phyloP scores from a whole-genome alignment of 2,113 vertebrate genomes.

The Tenrec ecaudatus region DNA sequence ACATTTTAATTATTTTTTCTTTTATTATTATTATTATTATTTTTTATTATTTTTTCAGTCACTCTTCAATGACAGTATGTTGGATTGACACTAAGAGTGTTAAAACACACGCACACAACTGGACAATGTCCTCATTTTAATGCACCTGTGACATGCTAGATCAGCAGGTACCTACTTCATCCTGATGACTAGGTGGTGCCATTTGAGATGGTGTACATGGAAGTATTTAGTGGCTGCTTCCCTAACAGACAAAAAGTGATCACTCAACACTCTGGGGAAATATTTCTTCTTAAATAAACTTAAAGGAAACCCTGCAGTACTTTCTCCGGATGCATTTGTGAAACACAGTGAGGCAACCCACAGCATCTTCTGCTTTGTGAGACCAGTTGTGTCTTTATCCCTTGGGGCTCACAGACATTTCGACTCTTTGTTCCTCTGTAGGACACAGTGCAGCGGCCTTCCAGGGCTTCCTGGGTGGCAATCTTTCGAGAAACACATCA shows the following conservation, averaged over 20 bases:
- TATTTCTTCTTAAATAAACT: constrained; percentile 37
- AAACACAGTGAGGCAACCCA: background rate
- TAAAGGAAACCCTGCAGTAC: too few relatives aligned
- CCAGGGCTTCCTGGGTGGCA: background rate
- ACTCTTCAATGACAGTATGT: too few relatives aligned
- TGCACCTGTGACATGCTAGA: background rate
- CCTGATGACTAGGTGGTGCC: background rate
- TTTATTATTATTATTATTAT: too few relatives aligned
- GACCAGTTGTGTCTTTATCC: background rate
- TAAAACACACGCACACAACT: background rate
- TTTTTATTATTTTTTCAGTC: too few relatives aligned
- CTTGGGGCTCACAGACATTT: background rate
- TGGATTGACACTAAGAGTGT: too few relatives aligned
- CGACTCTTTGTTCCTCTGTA: background rate
- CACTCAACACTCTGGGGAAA: constrained; percentile 37
- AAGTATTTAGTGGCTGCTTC: background rate
- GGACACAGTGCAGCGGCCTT: background rate
- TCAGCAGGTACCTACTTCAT: background rate
- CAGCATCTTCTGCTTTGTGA: background rate
- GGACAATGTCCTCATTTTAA: constrained; percentile 26
- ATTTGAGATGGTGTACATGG: background rate
- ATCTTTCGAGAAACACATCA: background rate
- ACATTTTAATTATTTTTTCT: too few relatives aligned
- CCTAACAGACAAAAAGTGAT: background rate
- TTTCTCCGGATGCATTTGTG: background rate